These are phyloP conservation scores for Chunga burmeisteri DNA, from an alignment of 2,113 vertebrate genomes.

Conservation along the genomic window DNA sequence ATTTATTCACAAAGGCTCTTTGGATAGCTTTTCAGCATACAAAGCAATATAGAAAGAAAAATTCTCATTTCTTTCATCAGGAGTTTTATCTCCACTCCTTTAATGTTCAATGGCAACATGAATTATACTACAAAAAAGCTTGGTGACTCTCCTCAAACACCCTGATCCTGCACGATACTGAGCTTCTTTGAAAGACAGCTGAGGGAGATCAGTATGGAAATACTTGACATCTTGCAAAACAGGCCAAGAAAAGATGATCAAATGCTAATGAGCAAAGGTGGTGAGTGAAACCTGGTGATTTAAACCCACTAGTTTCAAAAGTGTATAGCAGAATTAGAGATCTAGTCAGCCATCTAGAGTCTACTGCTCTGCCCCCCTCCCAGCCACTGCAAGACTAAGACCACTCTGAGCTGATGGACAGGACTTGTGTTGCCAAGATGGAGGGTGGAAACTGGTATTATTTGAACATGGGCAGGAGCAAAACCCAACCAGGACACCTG, in stretches of 20 bases:
- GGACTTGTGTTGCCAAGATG: neutral
- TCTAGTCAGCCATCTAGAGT: neutral
- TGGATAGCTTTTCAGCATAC: conserved; percentile 24
- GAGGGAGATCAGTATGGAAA: neutral
- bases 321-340: neutral
- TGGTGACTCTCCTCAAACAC: neutral
- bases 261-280: neutral
- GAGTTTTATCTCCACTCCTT: conserved; percentile 34
- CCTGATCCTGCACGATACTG: neutral
- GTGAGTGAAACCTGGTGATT: neutral
- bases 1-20: conserved; percentile 35
- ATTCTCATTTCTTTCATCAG: conserved; percentile 34
- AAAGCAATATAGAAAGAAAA: conserved; percentile 21
- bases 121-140: conserved; percentile 16
- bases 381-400: neutral
- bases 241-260: neutral
- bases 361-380: neutral
- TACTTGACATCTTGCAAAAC: neutral
- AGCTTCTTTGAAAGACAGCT: conserved; percentile 1
- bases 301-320: neutral
- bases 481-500: neutral
- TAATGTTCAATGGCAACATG: conserved; percentile 9
- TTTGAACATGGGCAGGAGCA: neutral
- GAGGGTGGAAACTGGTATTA: neutral
- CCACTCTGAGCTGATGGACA: neutral